A percentile compares a stretch with the other conserved stretches of the same genome.
These are phyloP conservation scores for Dendrocincla tyrannina DNA, from an alignment of 2,797 vertebrate species.

Conservation along the genomic window DNA sequence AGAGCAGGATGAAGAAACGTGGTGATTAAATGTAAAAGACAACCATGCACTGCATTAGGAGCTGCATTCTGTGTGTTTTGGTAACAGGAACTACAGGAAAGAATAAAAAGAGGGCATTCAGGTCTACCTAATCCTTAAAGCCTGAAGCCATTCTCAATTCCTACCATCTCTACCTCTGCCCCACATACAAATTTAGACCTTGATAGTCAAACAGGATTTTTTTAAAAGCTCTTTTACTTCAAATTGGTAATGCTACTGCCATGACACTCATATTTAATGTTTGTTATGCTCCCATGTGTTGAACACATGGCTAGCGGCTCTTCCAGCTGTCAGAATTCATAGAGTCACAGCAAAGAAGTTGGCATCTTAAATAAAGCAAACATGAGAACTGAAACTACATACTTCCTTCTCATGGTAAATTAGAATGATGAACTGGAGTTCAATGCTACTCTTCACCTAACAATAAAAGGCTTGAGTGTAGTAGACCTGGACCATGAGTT, in stretches of 20 bases:
- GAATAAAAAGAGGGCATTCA: background rate
- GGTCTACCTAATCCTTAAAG: background rate
- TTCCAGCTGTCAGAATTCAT: background rate
- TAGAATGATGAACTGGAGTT: background rate
- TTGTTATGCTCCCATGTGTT: conserved; percentile 18
- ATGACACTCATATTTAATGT: background rate
- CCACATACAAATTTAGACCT: background rate
- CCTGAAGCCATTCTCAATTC: background rate
- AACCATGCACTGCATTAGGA: background rate
- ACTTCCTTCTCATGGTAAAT: conserved; percentile 18
- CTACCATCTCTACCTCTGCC: background rate
- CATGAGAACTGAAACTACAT: background rate
- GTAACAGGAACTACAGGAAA: background rate
- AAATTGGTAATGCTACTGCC: background rate
- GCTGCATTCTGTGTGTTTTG: background rate
- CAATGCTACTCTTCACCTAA: background rate
- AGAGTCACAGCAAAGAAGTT: background rate
- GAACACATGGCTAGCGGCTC: conserved; percentile 24
- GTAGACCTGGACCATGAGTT: background rate
- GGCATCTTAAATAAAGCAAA: conserved; percentile 47
- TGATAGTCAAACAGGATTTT: background rate
- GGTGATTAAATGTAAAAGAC: background rate
- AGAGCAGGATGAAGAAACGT: conserved; percentile 1
- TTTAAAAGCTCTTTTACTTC: background rate
- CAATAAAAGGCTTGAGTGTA: background rate